These are phyloP conservation scores for Dusona sp. DNA, from an alignment of 2,888 invertebrate species.

Conservation along the genomic window DNA sequence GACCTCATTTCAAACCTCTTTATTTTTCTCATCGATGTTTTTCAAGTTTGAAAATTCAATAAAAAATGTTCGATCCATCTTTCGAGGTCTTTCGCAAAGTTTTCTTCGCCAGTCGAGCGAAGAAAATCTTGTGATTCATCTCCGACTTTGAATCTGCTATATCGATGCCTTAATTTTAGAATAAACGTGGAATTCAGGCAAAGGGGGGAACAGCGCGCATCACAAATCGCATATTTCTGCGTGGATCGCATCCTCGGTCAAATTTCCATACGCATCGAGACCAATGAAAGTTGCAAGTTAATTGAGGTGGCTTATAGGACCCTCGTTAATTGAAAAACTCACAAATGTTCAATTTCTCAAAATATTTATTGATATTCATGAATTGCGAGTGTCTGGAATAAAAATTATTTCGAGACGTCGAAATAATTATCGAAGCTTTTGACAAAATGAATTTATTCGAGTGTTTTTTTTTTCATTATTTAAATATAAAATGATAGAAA, in stretches of 20 bases:
- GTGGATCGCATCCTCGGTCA: conserved; percentile 3
- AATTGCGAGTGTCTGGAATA: neutral
- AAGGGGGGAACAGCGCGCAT: neutral
- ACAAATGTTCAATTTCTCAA: neutral
- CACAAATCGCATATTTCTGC: conserved; percentile 9
- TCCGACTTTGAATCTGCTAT: conserved; percentile 27
- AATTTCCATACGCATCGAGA: conserved; percentile 4
- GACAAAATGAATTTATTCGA: neutral
- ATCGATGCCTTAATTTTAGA: conserved; percentile 64
- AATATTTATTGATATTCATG: neutral
- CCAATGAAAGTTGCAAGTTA: neutral
- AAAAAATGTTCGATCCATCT: neutral
- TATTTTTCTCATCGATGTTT: conserved; percentile 14
- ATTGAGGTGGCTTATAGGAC: neutral
- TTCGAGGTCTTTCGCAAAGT: conserved; percentile 22
- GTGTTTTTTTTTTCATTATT: neutral
- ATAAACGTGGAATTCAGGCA: conserved; percentile 58
- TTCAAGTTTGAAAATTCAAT: neutral
- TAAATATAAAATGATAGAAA: neutral
- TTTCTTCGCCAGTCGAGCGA: conserved; percentile 13
- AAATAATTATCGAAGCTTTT: no score
- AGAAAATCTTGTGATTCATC: conserved; percentile 49
- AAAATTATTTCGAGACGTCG: neutral
- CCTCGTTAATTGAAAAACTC: neutral
- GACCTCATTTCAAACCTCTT: conserved; percentile 46